These are phyloP conservation scores for Lepus americanus DNA, from an alignment of 2,113 vertebrate genomes.

Conservation along the genomic window DNA sequence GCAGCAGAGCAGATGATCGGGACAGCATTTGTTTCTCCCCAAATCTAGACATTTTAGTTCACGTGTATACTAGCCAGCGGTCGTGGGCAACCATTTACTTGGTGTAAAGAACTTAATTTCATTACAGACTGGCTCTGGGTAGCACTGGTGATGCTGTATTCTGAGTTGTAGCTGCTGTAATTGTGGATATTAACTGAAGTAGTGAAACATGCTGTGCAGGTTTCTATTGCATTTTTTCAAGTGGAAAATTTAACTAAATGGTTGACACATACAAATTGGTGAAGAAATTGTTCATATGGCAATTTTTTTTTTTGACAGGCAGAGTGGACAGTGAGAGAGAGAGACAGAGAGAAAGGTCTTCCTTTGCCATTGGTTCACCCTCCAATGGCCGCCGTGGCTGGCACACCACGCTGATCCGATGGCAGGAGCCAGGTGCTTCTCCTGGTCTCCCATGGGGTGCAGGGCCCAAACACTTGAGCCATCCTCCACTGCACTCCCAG, in stretches of 20 bases:
- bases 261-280: conserved; percentile 91
- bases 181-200: conserved; percentile 93
- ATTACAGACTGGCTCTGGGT: conserved; percentile 92
- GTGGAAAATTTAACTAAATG: conserved; percentile 91
- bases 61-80: conserved; percentile 93
- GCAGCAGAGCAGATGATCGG: conserved; percentile 93
- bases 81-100: conserved; percentile 94
- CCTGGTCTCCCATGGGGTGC: too few species aligned
- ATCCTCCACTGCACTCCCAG: too few species aligned
- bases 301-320: conserved; percentile 86
- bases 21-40: conserved; percentile 93
- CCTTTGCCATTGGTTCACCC: too few species aligned
- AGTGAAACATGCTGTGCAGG: conserved; percentile 94
- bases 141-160: conserved; percentile 87
- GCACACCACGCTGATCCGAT: too few species aligned
- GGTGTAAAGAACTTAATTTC: conserved; percentile 93
- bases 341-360: too few species aligned
- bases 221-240: conserved; percentile 93
- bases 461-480: too few species aligned
- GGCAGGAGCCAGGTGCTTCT: too few species aligned
- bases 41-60: conserved; percentile 88
- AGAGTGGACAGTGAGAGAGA: too few species aligned
- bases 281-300: conserved; percentile 95
- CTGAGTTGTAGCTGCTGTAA: conserved; percentile 91
- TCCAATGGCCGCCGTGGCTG: too few species aligned